Base-by-base conservation (phyloP, 53 echinoderm and acorn worm genomes). In the Henricia sp. region DNA sequence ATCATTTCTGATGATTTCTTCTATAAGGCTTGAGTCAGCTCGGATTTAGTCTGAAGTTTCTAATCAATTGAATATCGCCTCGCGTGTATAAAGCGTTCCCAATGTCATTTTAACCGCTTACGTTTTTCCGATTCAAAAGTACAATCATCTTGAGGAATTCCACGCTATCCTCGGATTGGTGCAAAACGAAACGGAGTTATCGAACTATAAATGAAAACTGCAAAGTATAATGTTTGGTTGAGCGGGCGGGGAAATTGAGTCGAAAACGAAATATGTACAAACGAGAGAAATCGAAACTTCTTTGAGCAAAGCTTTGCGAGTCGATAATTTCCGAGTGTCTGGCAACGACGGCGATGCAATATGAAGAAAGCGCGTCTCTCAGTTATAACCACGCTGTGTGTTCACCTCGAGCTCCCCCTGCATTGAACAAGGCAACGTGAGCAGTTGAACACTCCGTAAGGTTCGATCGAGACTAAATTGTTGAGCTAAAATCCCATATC, bases 131-230 rank as follows among this genome's bases (percentile, higher is more conserved):
- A 34, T 33, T 29, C n/a, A 77, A 43, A 80, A 80, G 33, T 48
- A 33, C 80, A 80, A 80, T 80, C 64, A 80, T 46, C 23, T 29
- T 42, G 17, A 39, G 80, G 50, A 64, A 80, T 33, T 63, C 6
- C 57, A 46, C 43, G 57, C 64, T 11, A 2, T 26, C 27, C 57
- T 42, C 60, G 30, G 1, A 19, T 4, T 4, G 48, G 50, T 33
- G 50, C 46, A 30, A 48, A 34, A n/a, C 33, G 23, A 48, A 41
- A 73, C 36, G 34, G n/a, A 64, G 80, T 34, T 64, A 80, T 80
- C 80, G 80, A 80, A 80, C 63, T 64, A 40, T 64, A 63, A 80
- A 80, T 64, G 46, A 80, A 80, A 80, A 80, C 63, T 80, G 62
- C 21, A n/a, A n/a, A 16, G 39, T 57, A 41, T 44, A 46, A 43